phyloP scores from a whole-genome alignment of 2,888 invertebrate species.

The Scelioninae gen. 1 region DNA sequence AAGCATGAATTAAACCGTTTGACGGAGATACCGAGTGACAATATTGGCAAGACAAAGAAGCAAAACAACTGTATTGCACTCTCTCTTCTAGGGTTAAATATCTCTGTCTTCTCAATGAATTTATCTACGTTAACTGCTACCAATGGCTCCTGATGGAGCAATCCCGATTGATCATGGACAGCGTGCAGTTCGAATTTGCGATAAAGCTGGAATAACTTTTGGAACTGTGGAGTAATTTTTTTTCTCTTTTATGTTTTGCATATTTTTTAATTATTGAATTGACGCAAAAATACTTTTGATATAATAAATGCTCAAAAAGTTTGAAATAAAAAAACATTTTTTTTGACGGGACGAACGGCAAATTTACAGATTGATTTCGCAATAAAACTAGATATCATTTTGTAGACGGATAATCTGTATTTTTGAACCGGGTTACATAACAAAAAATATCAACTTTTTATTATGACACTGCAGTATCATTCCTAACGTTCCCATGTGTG shows the following conservation, averaged over 20 bases:
- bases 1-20: conserved; percentile 45
- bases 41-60: conserved; percentile 43
- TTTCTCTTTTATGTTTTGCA: background rate
- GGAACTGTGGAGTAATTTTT: background rate
- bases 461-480: conserved; percentile 10
- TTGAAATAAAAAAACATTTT: background rate
- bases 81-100: conserved; percentile 58
- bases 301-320: background rate
- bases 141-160: conserved; percentile 46
- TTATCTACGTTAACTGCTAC: conserved; percentile 58
- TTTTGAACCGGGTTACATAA: conserved; percentile 28
- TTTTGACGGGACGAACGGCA: background rate
- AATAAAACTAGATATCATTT: conserved; percentile 8
- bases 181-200: background rate
- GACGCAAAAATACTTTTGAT: background rate
- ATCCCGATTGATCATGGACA: conserved; percentile 25
- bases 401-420: conserved; percentile 11
- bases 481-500: background rate
- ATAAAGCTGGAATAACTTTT: background rate
- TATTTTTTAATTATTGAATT: conserved; percentile 2
- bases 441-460: conserved; percentile 30
- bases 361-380: conserved; percentile 10
- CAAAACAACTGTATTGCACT: conserved; percentile 41
- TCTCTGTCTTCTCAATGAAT: conserved; percentile 61
- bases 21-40: conserved; percentile 25